Evolutionary conservation across 2,113 vertebrate genomes (phyloP), one percentile per base, ranked within the genome.

Genomic region (Heterotis niloticus): DNA sequence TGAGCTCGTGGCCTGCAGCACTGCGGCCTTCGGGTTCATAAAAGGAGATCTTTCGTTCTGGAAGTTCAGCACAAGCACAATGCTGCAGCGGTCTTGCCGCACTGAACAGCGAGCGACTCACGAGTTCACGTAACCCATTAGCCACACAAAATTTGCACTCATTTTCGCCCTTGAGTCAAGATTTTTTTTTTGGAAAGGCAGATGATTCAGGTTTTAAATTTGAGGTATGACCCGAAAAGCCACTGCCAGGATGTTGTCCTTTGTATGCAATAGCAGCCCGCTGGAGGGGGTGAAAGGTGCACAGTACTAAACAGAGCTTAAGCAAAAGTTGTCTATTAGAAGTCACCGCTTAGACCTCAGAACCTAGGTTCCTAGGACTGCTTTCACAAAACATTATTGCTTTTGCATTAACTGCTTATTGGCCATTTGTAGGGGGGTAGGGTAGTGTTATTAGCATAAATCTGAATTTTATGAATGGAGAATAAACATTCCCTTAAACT

Each of bases 221-320:
- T 57, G 66, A 78, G 70, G 81, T 82, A 78, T 82, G 72, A 80
- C 75, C 23, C 62, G 44, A 71, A 70, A 51, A 64, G 64, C 66
- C 64, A 17, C 7, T 4, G 69, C 64, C 76, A 68, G 74, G 34
- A 56, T 64, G 64, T 54, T 66, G 54, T 67, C 75, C 64, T 80
- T 68, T 81, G 80, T 83, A 76, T 69, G 76, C 57, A 66, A 67
- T 26, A 62, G 72, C 66, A 29, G 80, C 73, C 62, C 78, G 81
- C 74, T 73, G 68, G 66, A 57, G 69, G 9, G 44, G 64, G 54
- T 67, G 78, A 69, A 81, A 79, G 72, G 69, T 79, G 70, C 69
- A 80, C 57, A 69, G 67, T 79, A 72, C 79, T 69, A 26, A 71
- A 26, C 65, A 57, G 52, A 72, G 74, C 67, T 69, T 56, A 70